A percentile compares a stretch with the other conserved stretches of the same genome.
Evolutionary conservation across 2,113 vertebrate genomes (phyloP).

Genomic region (Dromiciops gliroides): DNA sequence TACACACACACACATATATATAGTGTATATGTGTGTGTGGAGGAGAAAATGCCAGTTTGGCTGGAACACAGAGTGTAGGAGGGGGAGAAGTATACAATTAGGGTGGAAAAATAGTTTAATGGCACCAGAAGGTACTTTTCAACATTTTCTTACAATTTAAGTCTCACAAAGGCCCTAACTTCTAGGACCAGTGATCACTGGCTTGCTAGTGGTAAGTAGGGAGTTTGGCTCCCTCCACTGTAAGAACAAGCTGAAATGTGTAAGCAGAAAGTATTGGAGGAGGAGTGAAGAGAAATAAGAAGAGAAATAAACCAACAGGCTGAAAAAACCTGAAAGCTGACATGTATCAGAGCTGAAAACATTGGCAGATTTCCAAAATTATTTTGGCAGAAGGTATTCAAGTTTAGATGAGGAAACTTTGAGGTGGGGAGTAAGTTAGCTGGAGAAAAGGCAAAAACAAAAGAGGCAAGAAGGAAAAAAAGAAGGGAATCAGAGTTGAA

Average conservation of each 20-base stretch:
- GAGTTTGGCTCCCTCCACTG: conserved; percentile 38
- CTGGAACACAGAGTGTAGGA: not conserved
- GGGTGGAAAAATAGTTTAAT: conserved; percentile 29
- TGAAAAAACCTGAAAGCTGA: conserved; percentile 77
- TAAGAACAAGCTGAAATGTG: conserved; percentile 71
- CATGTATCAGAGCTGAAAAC: conserved; percentile 69
- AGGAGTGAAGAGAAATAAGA: conserved; percentile 14
- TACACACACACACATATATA: too few species aligned
- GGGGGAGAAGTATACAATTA: conserved; percentile 9
- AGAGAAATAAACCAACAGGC: conserved; percentile 71
- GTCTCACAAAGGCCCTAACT: not conserved
- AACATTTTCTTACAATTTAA: conserved; percentile 6
- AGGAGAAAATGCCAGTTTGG: not conserved
- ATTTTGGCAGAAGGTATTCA: conserved; percentile 78
- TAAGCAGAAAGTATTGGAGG: conserved; percentile 19
- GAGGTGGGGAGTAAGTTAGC: conserved; percentile 76
- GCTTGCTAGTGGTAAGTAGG: conserved; percentile 49
- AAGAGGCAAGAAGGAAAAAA: conserved; percentile 51
- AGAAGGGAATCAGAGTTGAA: conserved; percentile 68
- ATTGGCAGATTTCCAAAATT: conserved; percentile 75
- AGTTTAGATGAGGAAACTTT: conserved; percentile 82
- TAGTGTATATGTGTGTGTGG: too few species aligned
- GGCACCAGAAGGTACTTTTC: conserved; percentile 52
- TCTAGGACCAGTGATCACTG: not conserved
- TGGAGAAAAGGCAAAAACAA: conserved; percentile 75